Conservation (phyloP, 2,113 vertebrate genomes). For the Microcebus lehilahytsara region DNA sequence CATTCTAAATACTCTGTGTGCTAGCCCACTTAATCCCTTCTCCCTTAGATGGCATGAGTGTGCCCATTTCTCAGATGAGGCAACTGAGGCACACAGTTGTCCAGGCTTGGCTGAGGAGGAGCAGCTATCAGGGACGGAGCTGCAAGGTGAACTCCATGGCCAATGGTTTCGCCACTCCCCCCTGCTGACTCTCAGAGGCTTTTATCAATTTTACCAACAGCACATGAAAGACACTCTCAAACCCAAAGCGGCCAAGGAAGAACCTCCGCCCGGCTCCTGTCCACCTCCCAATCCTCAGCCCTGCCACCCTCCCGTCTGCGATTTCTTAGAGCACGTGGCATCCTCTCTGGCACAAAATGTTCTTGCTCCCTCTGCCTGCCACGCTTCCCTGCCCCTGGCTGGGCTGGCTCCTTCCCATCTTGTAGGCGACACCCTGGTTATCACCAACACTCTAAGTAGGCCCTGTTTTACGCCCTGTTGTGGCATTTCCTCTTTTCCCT, state of each 20-base stretch:
- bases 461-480: not conserved
- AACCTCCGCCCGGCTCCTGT: not conserved
- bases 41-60: too few species aligned
- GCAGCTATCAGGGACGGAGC: not conserved
- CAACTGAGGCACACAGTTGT: not conserved
- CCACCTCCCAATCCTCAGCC: not conserved
- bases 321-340: not conserved
- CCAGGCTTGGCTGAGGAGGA: not conserved
- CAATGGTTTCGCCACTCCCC: rapidly evolving
- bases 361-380: not conserved
- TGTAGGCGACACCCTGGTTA: not conserved
- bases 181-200: not conserved
- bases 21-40: not conserved
- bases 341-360: not conserved
- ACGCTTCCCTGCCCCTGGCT: not conserved
- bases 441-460: not conserved
- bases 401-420: not conserved
- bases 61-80: not conserved
- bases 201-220: too few species aligned
- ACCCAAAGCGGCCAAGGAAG: not conserved
- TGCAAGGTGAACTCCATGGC: not conserved
- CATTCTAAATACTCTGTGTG: not conserved
- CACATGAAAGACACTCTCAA: not conserved
- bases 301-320: not conserved
- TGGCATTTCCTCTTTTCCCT: not conserved